Evolutionary conservation across 2,113 vertebrate genomes (phyloP).

Genomic region (Piliocolobus tephrosceles): DNA sequence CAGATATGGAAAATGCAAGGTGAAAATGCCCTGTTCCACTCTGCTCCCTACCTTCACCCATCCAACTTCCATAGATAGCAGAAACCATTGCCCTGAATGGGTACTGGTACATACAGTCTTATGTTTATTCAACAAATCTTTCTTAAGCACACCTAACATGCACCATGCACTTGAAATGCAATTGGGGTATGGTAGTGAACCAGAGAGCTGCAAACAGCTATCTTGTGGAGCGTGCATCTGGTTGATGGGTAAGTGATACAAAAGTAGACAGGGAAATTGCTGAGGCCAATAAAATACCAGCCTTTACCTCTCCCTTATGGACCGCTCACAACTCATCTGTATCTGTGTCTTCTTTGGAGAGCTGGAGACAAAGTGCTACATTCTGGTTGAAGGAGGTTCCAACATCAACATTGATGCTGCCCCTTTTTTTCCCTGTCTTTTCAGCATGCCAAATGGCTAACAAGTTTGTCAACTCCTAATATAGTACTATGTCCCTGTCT

Average conservation of each 20-base stretch:
- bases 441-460: not conserved
- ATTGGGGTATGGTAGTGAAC: not conserved
- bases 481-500: not conserved
- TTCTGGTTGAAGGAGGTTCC: not conserved
- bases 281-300: not conserved
- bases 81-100: not conserved
- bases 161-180: not conserved
- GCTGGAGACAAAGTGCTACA: not conserved
- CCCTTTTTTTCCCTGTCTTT: not conserved
- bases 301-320: not conserved
- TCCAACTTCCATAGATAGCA: not conserved
- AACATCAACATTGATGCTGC: not conserved
- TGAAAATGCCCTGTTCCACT: not conserved
- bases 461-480: not conserved
- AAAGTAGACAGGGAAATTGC: not conserved
- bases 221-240: not conserved
- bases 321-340: not conserved
- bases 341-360: not conserved
- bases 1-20: not conserved
- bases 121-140: not conserved
- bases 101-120: not conserved
- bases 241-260: not conserved
- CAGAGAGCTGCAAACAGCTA: not conserved
- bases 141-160: not conserved
- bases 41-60: not conserved